Evolutionary conservation across 2,113 vertebrate species (phyloP), one percentile per base, ranked within the genome.

Genomic region (Syrrhaptes paradoxus): DNA sequence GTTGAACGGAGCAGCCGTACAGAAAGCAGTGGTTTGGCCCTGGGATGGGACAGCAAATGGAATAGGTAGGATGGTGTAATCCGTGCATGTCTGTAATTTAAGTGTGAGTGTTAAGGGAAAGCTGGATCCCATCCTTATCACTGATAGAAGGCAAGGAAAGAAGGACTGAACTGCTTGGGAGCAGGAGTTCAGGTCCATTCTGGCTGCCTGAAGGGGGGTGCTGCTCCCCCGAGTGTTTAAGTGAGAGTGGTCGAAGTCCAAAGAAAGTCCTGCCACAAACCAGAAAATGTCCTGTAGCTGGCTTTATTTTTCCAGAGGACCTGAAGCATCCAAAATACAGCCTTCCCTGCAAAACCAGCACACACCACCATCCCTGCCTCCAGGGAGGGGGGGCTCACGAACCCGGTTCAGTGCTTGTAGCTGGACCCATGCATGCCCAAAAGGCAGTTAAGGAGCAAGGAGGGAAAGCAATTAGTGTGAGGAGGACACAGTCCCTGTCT

Each of bases 341-440:
- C 25, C 9, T 19, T 48, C 54, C 34, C 46, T 4, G 46, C 66
- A 43, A 36, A 66, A 73, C 22, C 26, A 28, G 54, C 34, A 51
- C 41, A 11, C 12, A 0, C 38, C 21, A 24, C 34, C 31, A 9
- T 13, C 0, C 0, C 46, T 74, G 36, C 13, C 52, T 43, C n/a
- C 22, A 5, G 54, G 41, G 52, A 45, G 31, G 38, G 22, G 34
- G 34, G 28, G 41, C 59, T 78, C 55, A 20, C 13, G 10, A 13
- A n/a, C 22, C 16, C 41, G 7, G 34, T 3, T 3, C 16, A 31
- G 20, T 13, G 34, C 79, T 25, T 24, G 26, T 52, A 77, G 32
- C 34, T 38, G 48, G 41, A 1, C 24, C 31, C 26, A 0, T 6
- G 16, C 7, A 1, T 0, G 3, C 66, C 55, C 52, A 14, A 11